Evolutionary conservation across 2,888 invertebrate genomes (phyloP), one percentile per base, ranked within the genome.

Genomic region (Hyposoter didymator): DNA sequence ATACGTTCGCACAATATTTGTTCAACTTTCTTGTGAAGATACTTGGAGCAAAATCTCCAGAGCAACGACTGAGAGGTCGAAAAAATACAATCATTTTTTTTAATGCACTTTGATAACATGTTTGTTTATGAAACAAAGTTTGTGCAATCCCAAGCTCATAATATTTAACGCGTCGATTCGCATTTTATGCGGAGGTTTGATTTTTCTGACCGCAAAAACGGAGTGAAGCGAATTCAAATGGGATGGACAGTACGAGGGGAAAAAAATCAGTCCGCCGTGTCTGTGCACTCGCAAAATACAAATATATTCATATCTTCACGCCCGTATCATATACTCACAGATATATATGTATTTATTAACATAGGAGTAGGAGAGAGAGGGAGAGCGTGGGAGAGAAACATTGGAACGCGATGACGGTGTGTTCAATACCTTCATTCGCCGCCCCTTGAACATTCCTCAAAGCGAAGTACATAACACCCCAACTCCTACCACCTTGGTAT

Each of bases 121-220:
- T 39, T 39, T 49, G n/a, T n/a, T 49, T 49, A 49, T 19, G 10
- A 22, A 22, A 22, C 2, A 52, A 52, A 52, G 39, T 52, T 19
- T 3, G 22, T 22, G 22, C 10, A 22, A 22, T 8, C 22, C 2
- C 0, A 52, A 22, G 19, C 12, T 45, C 28, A 43, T 59, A 8
- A 17, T 22, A 39, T 47, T 35, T 64, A 66, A 73, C 66, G 67
- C 55, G 17, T 45, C 39, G 28, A 59, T n/a, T 4, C 59, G 64
- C 72, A 78, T 72, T 75, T 78, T 73, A 70, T 62, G 67, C n/a
- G n/a, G 35, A 47, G 1, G 59, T 67, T 81, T 67, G 67, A 72
- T 79, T 59, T 78, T 78, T 73, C 69, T 49, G 62, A 52, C 28
- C 67, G 59, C 73, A 74, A 69, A n/a, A 19, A 28, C 22, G 64